phyloP scores from a whole-genome alignment of 1,140 invertebrate species.

The Drosophila mauritiana region DNA sequence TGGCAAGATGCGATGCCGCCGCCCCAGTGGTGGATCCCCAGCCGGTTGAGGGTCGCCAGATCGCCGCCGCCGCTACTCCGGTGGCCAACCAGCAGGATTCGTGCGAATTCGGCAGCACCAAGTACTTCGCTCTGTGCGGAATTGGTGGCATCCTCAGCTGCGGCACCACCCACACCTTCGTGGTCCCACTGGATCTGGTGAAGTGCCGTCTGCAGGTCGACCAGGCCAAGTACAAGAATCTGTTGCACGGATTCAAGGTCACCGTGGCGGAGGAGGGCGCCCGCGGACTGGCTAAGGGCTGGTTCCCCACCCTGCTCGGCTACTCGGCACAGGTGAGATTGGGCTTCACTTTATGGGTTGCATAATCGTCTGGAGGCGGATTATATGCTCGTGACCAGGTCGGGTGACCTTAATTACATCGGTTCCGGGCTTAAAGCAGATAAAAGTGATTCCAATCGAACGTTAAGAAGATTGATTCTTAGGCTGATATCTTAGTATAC shows the following conservation, averaged over 20 bases:
- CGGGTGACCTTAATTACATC: constrained; percentile 27
- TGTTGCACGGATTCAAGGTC: constrained; percentile 89
- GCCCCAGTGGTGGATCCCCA: constrained; percentile 42
- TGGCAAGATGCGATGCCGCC: constrained; percentile 87
- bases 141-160: constrained; percentile 97
- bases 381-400: constrained; percentile 20
- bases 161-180: constrained; percentile 92
- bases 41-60: constrained; percentile 86
- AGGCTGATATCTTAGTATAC: not conserved
- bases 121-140: constrained; percentile 97
- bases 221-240: constrained; percentile 89
- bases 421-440: not conserved
- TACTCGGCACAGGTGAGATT: constrained; percentile 90
- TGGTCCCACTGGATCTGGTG: constrained; percentile 97
- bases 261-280: constrained; percentile 90
- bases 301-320: constrained; percentile 93
- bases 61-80: constrained; percentile 86
- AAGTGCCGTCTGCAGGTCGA: constrained; percentile 94
- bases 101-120: constrained; percentile 96
- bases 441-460: not conserved
- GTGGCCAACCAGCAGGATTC: constrained; percentile 87
- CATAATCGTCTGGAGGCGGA: constrained; percentile 11
- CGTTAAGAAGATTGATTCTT: not conserved
- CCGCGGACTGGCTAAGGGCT: constrained; percentile 90
- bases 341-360: not conserved